phyloP scores from a whole-genome alignment of 2,113 vertebrate species.

The Mesoclemmys tuberculata region DNA sequence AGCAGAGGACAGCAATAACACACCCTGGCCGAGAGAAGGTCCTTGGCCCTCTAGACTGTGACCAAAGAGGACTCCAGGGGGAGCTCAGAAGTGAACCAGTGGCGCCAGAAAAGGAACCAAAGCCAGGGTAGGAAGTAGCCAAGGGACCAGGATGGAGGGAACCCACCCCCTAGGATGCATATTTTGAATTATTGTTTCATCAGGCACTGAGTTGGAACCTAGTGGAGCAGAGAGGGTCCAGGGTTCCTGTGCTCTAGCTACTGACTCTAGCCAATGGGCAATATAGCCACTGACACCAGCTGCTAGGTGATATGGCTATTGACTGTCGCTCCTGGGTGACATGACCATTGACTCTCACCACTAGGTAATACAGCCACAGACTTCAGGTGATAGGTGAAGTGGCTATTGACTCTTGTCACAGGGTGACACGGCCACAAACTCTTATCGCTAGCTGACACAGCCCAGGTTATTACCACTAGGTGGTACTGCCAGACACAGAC shows the following conservation, averaged over 20 bases:
- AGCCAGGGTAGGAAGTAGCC: background rate
- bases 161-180: background rate
- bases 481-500: background rate
- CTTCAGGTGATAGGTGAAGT: too few relatives aligned
- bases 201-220: background rate
- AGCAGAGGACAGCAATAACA: background rate
- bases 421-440: background rate
- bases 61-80: background rate
- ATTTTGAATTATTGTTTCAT: background rate
- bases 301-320: background rate
- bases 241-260: background rate
- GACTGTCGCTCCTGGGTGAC: background rate
- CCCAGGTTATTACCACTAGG: background rate
- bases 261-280: background rate
- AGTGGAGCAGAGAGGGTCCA: background rate
- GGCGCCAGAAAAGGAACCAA: background rate
- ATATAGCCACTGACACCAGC: background rate
- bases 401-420: background rate
- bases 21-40: background rate
- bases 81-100: background rate
- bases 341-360: too few relatives aligned
- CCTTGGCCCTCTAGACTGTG: background rate
- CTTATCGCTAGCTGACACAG: background rate
- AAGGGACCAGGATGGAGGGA: background rate
- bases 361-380: too few relatives aligned